Base-by-base conservation (phyloP, 2,113 vertebrate species). In the Amazona vittata region DNA sequence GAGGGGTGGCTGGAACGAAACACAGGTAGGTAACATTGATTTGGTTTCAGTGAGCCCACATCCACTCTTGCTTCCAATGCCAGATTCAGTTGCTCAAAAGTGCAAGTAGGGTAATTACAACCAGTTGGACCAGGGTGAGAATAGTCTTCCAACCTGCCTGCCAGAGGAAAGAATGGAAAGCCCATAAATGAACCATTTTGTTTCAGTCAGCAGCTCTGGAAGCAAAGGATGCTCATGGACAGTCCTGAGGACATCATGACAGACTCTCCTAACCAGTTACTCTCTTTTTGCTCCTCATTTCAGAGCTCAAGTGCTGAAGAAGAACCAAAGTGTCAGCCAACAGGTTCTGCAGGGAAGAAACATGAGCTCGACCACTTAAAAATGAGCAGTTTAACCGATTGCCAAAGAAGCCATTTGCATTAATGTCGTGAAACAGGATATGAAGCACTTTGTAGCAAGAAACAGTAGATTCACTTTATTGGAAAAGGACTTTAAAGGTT, bases 331-430 rank as follows among this genome's bases (percentile, higher is more conserved):
- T 3, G 11, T 41, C 57, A 75, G 90, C 81, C 90, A 80, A 37
- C 24, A 37, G 55, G 77, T 68, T 86, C 83, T 62, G 28, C 67
- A 22, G 25, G 22, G 79, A 57, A 92, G 93, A 86, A 93, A 94
- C 35, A 53, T 0, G 9, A 92, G 79, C 68, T 86, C 65, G 9
- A 49, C 35, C 63, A 73, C 75, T 92, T 89, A 47, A 84, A 90
- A 91, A 84, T 18, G 6, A 70, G 50, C 35, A 31, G 57, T 83
- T 90, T 68, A 90, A 83, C 59, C 0, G 0, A 87, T 2, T 71
- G 67, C 92, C 91, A 94, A 94, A 75, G 2, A 31, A 91, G 29
- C 87, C 78, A 92, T 93, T 96, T 92, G 82, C 85, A 65, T 83
- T 86, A 65, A 84, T 14, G 8, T 52, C 4, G 0, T 69, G 93